phyloP scores from a whole-genome alignment of 2,888 invertebrate species.

The Neuroscelio doddi region DNA sequence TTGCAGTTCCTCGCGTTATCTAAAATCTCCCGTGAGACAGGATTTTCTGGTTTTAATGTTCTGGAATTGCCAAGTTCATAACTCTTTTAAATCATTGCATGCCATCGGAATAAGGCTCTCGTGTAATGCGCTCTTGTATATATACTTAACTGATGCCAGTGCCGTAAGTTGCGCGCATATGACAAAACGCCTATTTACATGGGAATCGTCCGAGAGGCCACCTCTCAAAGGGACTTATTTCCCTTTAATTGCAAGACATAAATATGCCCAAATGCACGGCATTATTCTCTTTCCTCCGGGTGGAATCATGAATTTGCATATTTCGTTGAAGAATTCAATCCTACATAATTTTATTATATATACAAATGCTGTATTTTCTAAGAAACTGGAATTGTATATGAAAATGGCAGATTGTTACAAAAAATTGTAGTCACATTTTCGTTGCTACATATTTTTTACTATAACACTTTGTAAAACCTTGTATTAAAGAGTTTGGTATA shows the following conservation, averaged over 20 bases:
- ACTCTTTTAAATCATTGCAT: slow-evolving; percentile 43
- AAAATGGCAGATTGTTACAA: no score
- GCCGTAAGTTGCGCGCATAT: slow-evolving; percentile 24
- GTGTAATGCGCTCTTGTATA: slow-evolving; percentile 30
- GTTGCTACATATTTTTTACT: no score
- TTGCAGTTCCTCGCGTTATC: slow-evolving; percentile 17
- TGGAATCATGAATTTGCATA: no score
- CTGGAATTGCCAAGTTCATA: slow-evolving; percentile 39
- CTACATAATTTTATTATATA: no score
- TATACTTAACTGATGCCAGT: slow-evolving; percentile 30
- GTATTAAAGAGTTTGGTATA: no score
- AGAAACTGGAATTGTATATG: no score
- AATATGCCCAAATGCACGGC: slow-evolving; percentile 12
- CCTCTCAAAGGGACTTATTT: slow-evolving; percentile 23
- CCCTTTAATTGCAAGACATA: slow-evolving; percentile 40
- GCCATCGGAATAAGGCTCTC: slow-evolving; percentile 41
- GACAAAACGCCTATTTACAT: slow-evolving; percentile 9
- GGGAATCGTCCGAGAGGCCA: not conserved
- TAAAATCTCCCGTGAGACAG: slow-evolving; percentile 28
- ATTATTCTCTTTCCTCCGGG: not conserved
- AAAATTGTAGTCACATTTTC: no score
- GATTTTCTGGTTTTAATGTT: slow-evolving; percentile 33
- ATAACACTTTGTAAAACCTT: no score
- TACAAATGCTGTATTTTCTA: no score
- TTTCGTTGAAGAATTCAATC: no score